Base-by-base conservation (phyloP, 2,888 invertebrate genomes). In the Agrenia bidenticulata region DNA sequence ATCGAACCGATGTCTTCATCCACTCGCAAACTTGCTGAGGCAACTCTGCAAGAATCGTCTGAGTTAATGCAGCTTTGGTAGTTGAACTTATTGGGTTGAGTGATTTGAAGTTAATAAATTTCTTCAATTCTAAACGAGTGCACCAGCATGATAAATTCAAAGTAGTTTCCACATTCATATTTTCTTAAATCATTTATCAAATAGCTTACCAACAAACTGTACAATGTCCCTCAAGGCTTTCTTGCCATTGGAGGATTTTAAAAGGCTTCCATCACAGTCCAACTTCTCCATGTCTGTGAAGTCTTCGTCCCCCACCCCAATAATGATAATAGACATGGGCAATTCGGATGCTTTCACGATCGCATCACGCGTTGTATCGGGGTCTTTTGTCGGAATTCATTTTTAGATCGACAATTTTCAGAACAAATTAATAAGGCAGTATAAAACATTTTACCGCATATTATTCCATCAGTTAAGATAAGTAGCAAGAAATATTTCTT, bases 381-480 rank as follows among this genome's bases (percentile, higher is more conserved):
- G 82, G 76, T 84, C 45, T 45, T 17, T 37, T 23, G 9, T 55
- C 17, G 37, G 17, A 7, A 32, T 15, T 9, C 17, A 21, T 17
- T 41, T 27, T 51, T 17, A 26, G 13, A 1, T n/a, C 17, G 26
- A 54, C 5, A 13, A 2, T 37, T 55, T 9, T 13, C 17, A 24
- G 32, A 32, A 32, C 4, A 32, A 11, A 32, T 32, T 32, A 32
- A 32, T n/a, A n/a, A n/a, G n/a, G 11, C 32, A 7, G 4, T 32
- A 11, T 55, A 17, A 2, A 15, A 17, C 5, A 15, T 57, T 61
- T 63, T 19, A 45, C 45, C 67, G 21, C 67, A 67, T 63, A 84
- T 84, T 42, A 82, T 80, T 2, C 84, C 84, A 77, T 84, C 84
- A 2, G 84, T 84, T 61, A 84, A 79, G 61, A 84, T 84, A 37